Conservation (phyloP, 2,888 invertebrate genomes). For the Philaethria dido region DNA sequence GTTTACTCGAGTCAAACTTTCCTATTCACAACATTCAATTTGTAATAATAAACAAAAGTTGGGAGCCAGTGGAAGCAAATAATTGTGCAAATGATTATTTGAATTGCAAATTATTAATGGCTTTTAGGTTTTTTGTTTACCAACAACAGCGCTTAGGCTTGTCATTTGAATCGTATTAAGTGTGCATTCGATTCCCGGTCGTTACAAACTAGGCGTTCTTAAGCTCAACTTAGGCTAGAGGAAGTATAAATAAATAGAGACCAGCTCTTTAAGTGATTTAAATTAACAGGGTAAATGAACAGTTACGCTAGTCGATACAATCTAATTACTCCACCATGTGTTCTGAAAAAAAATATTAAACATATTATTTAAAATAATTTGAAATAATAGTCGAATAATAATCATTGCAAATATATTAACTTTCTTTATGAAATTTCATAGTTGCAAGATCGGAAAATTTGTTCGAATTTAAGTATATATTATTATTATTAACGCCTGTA, state of each 20-base stretch:
- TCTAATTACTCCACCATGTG: slow-evolving; percentile 77
- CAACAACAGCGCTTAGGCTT: neutral
- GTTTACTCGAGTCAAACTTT: slow-evolving; percentile 10
- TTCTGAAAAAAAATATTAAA: slow-evolving; percentile 56
- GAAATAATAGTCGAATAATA: too few species aligned
- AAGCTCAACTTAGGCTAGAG: neutral
- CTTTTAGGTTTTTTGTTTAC: neutral
- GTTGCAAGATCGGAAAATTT: too few species aligned
- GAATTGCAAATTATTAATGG: slow-evolving; percentile 15
- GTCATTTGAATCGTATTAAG: neutral
- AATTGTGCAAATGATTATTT: slow-evolving; percentile 17
- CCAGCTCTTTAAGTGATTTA: slow-evolving; percentile 50
- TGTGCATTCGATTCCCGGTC: neutral
- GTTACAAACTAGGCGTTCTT: neutral
- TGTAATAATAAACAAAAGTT: slow-evolving; percentile 19
- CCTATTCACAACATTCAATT: slow-evolving; percentile 10
- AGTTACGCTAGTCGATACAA: slow-evolving; percentile 30
- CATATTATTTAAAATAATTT: too few species aligned
- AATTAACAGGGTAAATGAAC: slow-evolving; percentile 23
- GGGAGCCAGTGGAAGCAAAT: slow-evolving; percentile 4
- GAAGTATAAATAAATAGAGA: slow-evolving; percentile 49
- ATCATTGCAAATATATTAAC: too few species aligned
- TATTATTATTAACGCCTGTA: too few species aligned
- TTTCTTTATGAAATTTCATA: too few species aligned
- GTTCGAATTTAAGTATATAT: too few species aligned